Percentiles rank a stretch among this genome's conserved stretches.
These are phyloP conservation scores for Coelinius sp. DNA, from an alignment of 2,888 invertebrate genomes.

Conservation along the genomic window DNA sequence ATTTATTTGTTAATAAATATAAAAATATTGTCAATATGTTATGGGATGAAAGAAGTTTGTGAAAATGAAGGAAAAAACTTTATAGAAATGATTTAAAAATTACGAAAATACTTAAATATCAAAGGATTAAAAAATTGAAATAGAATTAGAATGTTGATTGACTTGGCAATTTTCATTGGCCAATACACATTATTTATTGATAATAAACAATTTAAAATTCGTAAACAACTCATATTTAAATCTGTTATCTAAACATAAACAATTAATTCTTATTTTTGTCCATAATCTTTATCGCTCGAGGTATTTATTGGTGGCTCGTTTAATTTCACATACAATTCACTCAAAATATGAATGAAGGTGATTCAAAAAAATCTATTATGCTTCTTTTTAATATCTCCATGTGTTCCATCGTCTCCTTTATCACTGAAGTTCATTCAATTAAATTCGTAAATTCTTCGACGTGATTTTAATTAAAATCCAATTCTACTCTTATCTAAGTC, in stretches of 20 bases:
- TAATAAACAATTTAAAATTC: slow-evolving; percentile 22
- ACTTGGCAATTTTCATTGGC: neutral
- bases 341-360: neutral
- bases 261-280: neutral
- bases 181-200: slow-evolving; percentile 16
- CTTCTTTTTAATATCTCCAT: neutral
- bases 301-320: slow-evolving; percentile 8
- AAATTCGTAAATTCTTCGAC: slow-evolving; percentile 2
- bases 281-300: slow-evolving; percentile 11
- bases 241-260: slow-evolving; percentile 11
- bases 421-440: neutral
- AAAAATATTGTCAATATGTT: slow-evolving; percentile 5
- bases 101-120: neutral
- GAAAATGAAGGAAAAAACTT: neutral
- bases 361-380: neutral
- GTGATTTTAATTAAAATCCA: neutral
- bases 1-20: slow-evolving; percentile 47
- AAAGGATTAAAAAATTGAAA: neutral
- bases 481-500: neutral
- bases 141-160: neutral
- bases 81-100: neutral
- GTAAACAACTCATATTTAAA: slow-evolving; percentile 20
- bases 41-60: neutral
- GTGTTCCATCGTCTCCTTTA: neutral
- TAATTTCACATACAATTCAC: neutral